Percentiles rank a stretch among this genome's conserved stretches.
These are phyloP conservation scores for Zaprionus lineosus DNA, from an alignment of 2,888 invertebrate genomes.

Conservation along the genomic window DNA sequence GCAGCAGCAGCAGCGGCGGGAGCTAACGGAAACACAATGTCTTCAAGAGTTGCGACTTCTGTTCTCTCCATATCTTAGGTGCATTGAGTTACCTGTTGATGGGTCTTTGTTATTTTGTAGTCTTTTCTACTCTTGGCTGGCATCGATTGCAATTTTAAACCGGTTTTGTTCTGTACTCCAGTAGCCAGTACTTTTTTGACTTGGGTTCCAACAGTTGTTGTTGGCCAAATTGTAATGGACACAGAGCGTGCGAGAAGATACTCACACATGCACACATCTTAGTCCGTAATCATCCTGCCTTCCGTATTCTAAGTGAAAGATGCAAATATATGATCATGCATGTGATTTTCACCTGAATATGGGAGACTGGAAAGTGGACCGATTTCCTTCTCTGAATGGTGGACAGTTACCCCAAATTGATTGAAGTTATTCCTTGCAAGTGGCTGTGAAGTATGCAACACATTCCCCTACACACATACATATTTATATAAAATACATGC, in stretches of 20 bases:
- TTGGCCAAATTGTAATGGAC: no score
- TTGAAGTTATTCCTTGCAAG: no score
- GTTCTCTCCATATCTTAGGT: constrained; percentile 55
- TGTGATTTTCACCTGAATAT: no score
- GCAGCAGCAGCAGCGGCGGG: constrained; percentile 47
- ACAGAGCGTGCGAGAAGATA: no score
- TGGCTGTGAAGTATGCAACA: constrained; percentile 69
- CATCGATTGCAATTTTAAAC: constrained; percentile 60
- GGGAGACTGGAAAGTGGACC: no score
- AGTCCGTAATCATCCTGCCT: no score
- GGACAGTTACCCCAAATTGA: no score
- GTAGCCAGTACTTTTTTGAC: constrained; percentile 8
- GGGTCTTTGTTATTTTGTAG: constrained; percentile 51
- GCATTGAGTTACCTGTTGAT: constrained; percentile 75
- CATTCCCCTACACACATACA: constrained; percentile 44
- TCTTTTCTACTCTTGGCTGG: constrained; percentile 17
- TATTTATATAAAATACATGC: no score
- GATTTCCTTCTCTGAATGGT: no score
- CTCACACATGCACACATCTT: no score
- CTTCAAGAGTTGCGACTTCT: constrained; percentile 62
- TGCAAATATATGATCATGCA: no score
- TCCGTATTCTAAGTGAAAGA: no score
- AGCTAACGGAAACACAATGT: constrained; percentile 76
- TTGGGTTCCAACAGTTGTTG: not conserved
- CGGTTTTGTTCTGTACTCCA: constrained; percentile 45